phyloP scores from a whole-genome alignment of 2,888 invertebrate species.

The Teleogryllus oceanicus region DNA sequence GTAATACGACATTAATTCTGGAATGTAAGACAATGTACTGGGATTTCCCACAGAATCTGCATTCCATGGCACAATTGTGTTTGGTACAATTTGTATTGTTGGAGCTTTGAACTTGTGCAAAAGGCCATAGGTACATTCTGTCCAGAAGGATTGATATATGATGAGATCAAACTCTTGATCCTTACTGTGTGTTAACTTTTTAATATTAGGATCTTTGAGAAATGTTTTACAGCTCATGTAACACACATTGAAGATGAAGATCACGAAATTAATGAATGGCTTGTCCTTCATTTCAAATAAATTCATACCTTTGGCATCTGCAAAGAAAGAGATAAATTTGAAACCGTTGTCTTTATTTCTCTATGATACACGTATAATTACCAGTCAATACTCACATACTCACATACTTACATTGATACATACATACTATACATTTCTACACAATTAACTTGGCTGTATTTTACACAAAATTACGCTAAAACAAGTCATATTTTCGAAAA shows the following conservation, averaged over 20 bases:
- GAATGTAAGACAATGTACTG: not conserved
- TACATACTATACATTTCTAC: too few species aligned
- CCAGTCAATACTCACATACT: too few species aligned
- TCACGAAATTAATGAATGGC: not conserved
- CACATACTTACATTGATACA: too few species aligned
- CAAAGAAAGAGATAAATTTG: not conserved
- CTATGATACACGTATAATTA: too few species aligned
- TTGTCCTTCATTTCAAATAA: not conserved
- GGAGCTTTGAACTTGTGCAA: conserved; percentile 35
- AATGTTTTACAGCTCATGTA: not conserved
- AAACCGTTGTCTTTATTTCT: too few species aligned
- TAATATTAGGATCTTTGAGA: not conserved
- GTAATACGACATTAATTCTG: not conserved
- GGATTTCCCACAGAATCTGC: not conserved
- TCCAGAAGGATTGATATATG: conserved; percentile 28
- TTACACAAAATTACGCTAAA: too few species aligned
- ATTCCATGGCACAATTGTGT: not conserved
- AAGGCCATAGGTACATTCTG: conserved; percentile 34
- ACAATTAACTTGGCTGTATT: too few species aligned
- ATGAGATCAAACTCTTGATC: conserved; percentile 34
- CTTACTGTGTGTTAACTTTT: conserved; percentile 23
- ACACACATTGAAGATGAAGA: not conserved
- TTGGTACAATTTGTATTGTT: conserved; percentile 47
- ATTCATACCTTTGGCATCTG: not conserved
- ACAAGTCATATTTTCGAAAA: too few species aligned